Base-by-base conservation (phyloP, 2,113 vertebrate species). In the Rana temporaria region DNA sequence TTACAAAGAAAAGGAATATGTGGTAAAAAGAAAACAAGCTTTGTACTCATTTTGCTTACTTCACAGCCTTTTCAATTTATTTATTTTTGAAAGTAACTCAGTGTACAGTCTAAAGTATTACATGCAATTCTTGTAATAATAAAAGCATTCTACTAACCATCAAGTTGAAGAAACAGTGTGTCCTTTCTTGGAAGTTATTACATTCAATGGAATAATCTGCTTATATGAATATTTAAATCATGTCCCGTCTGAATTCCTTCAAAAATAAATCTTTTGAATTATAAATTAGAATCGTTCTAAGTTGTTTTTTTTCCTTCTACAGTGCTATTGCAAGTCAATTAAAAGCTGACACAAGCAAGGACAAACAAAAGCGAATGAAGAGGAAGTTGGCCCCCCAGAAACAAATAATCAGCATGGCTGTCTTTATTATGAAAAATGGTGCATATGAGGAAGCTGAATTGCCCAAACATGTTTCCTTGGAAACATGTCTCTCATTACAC, bases 241-340 rank as follows among this genome's bases (percentile, higher is more conserved):
- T 62, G 79, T 82, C 69, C 69, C 79, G 16, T 65, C 53, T 64
- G 79, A 73, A 73, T 81, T 73, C 57, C 42, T 73, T 64, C 79
- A 69, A 82, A 82, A 82, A 82, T 74, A 82, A 82, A 82, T 74
- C 79, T 82, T 82, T 74, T 74, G 69, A 82, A 82, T 82, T 73
- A 82, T 74, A 82, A 66, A 74, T 82, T 82, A 74, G 70, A 66
- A 30, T 48, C 60, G 66, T 65, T 73, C 79, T 82, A 82, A 65
- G 20, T 65, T 82, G 71, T 70, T 74, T 81, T 70, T 67, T 26
- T 32, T 22, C 2, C n/a, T 12, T 56, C 77, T 68, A 57, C 52
- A 38, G 48, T 66, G 76, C 63, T 67, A 6, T 67, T 67, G 76
- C 76, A 78, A 78, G 63, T 78, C 76, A 78, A 78, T 67, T 66